Conservation (phyloP, 2,797 vertebrate genomes). For the Lacerta viridis region DNA sequence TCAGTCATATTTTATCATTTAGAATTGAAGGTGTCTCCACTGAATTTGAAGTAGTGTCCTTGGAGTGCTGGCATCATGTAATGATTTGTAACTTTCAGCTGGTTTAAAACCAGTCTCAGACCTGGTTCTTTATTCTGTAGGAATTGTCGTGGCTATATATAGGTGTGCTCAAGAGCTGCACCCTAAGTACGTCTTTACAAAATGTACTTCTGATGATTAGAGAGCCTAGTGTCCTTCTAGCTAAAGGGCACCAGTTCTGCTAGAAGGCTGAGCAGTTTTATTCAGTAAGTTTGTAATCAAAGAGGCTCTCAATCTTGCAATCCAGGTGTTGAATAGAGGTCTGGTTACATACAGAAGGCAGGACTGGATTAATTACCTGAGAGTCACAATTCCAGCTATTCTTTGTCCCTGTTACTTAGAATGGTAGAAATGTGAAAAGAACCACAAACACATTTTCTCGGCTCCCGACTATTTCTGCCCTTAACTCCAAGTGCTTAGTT, state of each 20-base stretch:
- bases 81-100: background rate
- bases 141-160: background rate
- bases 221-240: background rate
- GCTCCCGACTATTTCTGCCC: background rate
- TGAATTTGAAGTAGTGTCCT: background rate
- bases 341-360: background rate
- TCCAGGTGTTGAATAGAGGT: background rate
- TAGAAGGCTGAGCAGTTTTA: background rate
- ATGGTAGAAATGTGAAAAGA: conserved; percentile 4
- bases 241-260: background rate
- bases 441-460: background rate
- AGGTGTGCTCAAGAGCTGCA: background rate
- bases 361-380: conserved; percentile 66
- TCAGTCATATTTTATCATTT: background rate
- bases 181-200: conserved; percentile 10
- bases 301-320: background rate
- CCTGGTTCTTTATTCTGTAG: background rate
- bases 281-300: conserved; percentile 13
- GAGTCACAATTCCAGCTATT: conserved; percentile 66
- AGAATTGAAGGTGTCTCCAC: background rate
- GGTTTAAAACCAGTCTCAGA: background rate
- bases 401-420: conserved; percentile 27
- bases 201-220: background rate
- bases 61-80: background rate
- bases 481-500: background rate